Evolutionary conservation across 2,888 invertebrate species (phyloP), one percentile per base, ranked within the genome.

Genomic region (Drymonia ruficornis): DNA sequence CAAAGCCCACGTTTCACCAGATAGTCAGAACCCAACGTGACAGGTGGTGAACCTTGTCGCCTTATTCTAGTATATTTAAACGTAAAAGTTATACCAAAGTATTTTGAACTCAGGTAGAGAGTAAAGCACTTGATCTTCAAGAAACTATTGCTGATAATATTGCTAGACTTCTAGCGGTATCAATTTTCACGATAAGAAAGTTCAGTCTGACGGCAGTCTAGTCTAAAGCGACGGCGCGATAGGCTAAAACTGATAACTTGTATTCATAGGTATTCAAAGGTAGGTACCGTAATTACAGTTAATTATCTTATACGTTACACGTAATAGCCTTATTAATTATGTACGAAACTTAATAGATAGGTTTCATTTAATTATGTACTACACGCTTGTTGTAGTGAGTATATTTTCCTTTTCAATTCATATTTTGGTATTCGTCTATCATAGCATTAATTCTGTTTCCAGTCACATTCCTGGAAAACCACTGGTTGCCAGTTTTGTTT

Each of bases 131-230:
- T 13, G 15, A 16, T 38, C 23, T 47, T 1, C 19, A 36, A 2
- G 15, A 15, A 38, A 38, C 23, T 45, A 45, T 18, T 36, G 15
- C 3, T 31, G 31, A 42, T 18, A 7, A 15, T 11, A 15, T 11
- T 18, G 42, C n/a, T 42, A 13, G 5, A 18, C 18, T 15, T 9
- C 11, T 9, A 11, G 15, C 38, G 15, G 42, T 18, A 40, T 40
- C 40, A 48, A 42, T 48, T 56, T 43, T 44, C 31, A 2, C 16
- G 51, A 65, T 52, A 56, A 50, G 61, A 61, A 61, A 56, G 31
- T 61, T 61, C 29, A 28, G 13, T 49, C 46, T 19, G 50, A n/a
- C 44, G 34, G 36, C 18, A 47, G 45, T 50, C 52, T 60, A 51
- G 56, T 49, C 52, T 55, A 16, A 19, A 28, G 43, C 7, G 38